Evolutionary conservation across 2,113 vertebrate species (phyloP).

Genomic region (Nanger granti): DNA sequence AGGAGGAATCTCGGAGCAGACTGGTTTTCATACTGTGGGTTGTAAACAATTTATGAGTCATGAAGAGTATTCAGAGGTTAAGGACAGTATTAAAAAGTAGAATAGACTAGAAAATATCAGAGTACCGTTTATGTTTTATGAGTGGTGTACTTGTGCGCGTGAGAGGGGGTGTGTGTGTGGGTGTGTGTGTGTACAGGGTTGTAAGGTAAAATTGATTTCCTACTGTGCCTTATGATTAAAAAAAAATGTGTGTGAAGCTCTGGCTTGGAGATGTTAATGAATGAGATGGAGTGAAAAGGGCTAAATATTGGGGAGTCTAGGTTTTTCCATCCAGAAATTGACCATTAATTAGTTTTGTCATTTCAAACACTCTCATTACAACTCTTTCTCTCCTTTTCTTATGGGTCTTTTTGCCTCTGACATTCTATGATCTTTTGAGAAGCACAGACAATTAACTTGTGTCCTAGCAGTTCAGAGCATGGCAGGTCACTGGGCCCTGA

Average conservation of each 20-base stretch:
- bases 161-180: neutral
- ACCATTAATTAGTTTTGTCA: neutral
- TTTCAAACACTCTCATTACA: neutral
- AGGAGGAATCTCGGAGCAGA: neutral
- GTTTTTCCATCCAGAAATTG: neutral
- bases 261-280: neutral
- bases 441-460: neutral
- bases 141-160: neutral
- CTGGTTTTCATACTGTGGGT: neutral
- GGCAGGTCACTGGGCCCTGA: neutral
- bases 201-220: neutral
- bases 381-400: neutral
- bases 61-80: neutral
- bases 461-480: neutral
- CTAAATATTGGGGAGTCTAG: neutral
- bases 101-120: neutral
- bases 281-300: neutral
- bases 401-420: neutral
- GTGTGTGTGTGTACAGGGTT: neutral
- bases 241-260: neutral
- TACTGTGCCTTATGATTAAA: neutral
- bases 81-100: neutral
- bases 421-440: neutral
- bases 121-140: neutral
- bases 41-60: neutral